Evolutionary conservation across 2,113 vertebrate species (phyloP), one percentile per base, ranked within the genome.

Genomic region (Pelecanus crispus): DNA sequence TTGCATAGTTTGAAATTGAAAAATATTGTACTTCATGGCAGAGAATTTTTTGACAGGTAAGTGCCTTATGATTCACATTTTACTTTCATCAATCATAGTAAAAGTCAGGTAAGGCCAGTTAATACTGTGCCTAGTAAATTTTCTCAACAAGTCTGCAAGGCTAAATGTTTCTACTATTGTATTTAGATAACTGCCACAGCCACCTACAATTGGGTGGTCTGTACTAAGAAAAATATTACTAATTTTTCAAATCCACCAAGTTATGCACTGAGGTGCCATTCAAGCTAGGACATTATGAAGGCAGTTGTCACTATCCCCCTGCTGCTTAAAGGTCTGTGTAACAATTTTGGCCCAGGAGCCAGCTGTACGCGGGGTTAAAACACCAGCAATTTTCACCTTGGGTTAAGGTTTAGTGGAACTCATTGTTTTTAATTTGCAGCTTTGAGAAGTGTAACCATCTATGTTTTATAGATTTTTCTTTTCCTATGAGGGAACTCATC

Each of bases 361-460:
- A 91, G 79, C 70, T 94, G 38, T 53, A 71, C 8, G 6, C 63
- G 75, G 65, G 49, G 61, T 86, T 94, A 80, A 92, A 94, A 58
- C 59, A 92, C 66, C 81, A 83, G 77, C 74, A 89, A 58, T 86
- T 94, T 95, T 92, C 86, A 94, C 94, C 81, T 96, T 95, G 92
- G 66, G 73, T 44, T 88, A 94, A 86, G 88, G 62, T 95, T 93
- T 95, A 86, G 86, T 96, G 88, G 83, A 94, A 92, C 92, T 95
- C 86, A 86, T 92, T 95, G 93, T 53, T 97, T 97, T 95, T 95
- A 95, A 97, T 97, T 97, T 97, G 95, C 86, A 92, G 86, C 86
- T 96, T 94, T 94, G 81, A 94, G 81, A 94, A 92, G 82, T 78
- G 90, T 95, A 97, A 81, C 96, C 86, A 61, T 96, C 94, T 96